These are phyloP conservation scores for Maniola jurtina DNA, from an alignment of 1,140 invertebrate species.

Conservation along the genomic window DNA sequence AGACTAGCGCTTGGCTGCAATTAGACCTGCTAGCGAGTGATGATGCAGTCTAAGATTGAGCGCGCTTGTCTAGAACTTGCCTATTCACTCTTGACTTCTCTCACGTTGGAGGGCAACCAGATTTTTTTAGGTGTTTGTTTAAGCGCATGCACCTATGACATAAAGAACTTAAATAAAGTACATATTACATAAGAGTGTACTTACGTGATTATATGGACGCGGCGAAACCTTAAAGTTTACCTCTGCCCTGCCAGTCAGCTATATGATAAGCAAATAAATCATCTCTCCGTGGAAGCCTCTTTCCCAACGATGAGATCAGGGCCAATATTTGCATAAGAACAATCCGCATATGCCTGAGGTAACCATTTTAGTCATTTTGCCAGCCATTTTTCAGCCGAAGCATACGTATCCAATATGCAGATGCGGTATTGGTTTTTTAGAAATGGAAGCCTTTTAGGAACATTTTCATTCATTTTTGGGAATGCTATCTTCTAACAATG, in stretches of 20 bases:
- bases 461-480: background rate
- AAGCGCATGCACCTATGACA: too few relatives aligned
- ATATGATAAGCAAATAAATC: slow-evolving; percentile 24
- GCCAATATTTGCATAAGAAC: slow-evolving; percentile 41
- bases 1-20: too few relatives aligned
- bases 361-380: slow-evolving; percentile 10
- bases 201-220: slow-evolving; percentile 4
- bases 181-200: slow-evolving; percentile 14
- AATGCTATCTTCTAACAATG: background rate
- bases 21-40: too few relatives aligned
- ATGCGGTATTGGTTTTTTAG: background rate
- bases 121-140: too few relatives aligned
- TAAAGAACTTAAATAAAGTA: too few relatives aligned
- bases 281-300: slow-evolving; percentile 15
- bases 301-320: slow-evolving; percentile 36
- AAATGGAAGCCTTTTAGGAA: background rate
- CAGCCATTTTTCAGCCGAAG: slow-evolving; percentile 3
- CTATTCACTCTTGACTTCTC: too few relatives aligned
- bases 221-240: slow-evolving; percentile 10
- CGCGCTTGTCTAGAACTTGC: too few relatives aligned
- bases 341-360: slow-evolving; percentile 18
- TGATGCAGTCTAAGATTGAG: too few relatives aligned
- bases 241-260: slow-evolving; percentile 9
- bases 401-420: slow-evolving; percentile 4
- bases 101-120: too few relatives aligned